Evolutionary conservation across 2,113 vertebrate genomes (phyloP), one percentile per base, ranked within the genome.

Genomic region (Rhinichthys klamathensis): DNA sequence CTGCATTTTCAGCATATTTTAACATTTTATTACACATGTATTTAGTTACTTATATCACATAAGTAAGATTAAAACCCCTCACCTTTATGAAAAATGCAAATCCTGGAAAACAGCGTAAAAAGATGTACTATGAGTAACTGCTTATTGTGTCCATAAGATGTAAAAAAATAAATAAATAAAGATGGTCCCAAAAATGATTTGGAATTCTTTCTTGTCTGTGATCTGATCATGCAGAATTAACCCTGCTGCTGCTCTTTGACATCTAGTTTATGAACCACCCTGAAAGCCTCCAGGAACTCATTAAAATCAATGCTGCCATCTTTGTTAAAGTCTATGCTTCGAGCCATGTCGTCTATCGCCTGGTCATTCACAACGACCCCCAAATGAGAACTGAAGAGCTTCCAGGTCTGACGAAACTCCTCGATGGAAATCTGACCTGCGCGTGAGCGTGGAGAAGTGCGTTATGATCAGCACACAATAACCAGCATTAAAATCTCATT

Each of bases 231-330:
- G 67, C 67, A 41, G 23, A n/a, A 12, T 92, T 78, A 91, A 46
- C 73, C 85, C 54, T 90, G 91, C 32, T 89, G 90, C 32, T 91
- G 90, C 35, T 91, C 89, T 79, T 91, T 91, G 5, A 88, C 83
- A 82, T 97, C 96, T 5, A 97, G 91, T 85, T 95, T 97, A 77
- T 99, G 96, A 67, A 99, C 97, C 63, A 98, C 94, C 0, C 96
- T 94, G 90, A 99, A 99, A 75, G 98, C 98, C 91, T 97, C 97
- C 72, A 99, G 92, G 91, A 99, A 98, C 93, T 99, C 98, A 23
- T 93, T 97, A 89, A 99, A 99, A 93, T 99, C 98, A 46, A 99
- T 99, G 87, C 95, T 95, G 90, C 97, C 97, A 2, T 99, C 98
- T 90, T 97, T 97, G 95, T 99, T 99, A 88, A 96, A 94, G 91